phyloP scores from a whole-genome alignment of 2,113 vertebrate species.

The Rhea americana region DNA sequence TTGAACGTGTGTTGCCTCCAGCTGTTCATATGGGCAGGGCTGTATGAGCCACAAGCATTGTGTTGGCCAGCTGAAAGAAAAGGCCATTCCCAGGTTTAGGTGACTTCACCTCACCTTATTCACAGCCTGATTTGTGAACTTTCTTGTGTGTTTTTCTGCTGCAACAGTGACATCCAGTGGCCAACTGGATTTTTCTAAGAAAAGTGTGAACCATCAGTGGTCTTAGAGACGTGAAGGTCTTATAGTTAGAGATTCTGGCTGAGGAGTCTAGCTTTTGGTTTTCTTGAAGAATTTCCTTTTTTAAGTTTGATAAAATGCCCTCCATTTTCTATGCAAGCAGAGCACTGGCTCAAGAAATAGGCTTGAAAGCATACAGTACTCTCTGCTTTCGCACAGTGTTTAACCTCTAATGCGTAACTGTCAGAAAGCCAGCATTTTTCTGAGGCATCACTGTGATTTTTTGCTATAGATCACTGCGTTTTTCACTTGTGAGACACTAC shows the following conservation, averaged over 20 bases:
- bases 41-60: not conserved
- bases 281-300: not conserved
- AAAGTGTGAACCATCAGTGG: accelerated
- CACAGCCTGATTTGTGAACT: conserved; percentile 27
- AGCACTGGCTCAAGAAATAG: accelerated
- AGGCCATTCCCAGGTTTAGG: not conserved
- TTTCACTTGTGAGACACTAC: not conserved
- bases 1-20: not conserved
- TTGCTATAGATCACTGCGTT: not conserved
- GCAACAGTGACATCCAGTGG: conserved; percentile 69
- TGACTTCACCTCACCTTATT: not conserved
- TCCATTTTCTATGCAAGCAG: not conserved
- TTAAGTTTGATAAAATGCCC: not conserved
- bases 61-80: not conserved
- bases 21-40: accelerated
- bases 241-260: not conserved
- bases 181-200: not conserved
- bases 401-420: not conserved
- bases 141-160: conserved; percentile 14
- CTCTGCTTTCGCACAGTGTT: not conserved
- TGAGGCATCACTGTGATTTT: not conserved
- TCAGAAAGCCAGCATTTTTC: not conserved
- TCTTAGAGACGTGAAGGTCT: not conserved
- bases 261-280: not conserved
- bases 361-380: not conserved